Conservation (phyloP, 64 coral and sea anemone genomes). For the Actinia tenebrosa region DNA sequence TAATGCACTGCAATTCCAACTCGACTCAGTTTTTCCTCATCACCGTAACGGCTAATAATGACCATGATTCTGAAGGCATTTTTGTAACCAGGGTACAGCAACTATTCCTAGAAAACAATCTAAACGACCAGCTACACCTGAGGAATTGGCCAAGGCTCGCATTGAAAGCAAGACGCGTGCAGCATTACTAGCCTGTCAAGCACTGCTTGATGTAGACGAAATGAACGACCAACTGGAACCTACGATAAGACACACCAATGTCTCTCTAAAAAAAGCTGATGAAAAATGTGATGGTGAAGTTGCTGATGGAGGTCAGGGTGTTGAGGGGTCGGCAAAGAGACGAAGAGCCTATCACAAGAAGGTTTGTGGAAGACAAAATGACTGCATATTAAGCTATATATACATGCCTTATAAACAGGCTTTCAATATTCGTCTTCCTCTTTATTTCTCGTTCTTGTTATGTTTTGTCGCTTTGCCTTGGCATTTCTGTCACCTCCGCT, state of each 20-base stretch:
- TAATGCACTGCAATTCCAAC: too few relatives aligned
- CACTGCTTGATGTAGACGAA: slow-evolving; percentile 23
- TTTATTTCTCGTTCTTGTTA: too few relatives aligned
- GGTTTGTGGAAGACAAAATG: not conserved
- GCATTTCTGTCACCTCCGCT: too few relatives aligned
- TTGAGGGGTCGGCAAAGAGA: slow-evolving; percentile 33
- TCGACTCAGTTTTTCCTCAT: too few relatives aligned
- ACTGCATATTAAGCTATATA: too few relatives aligned
- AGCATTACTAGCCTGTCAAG: slow-evolving; percentile 34
- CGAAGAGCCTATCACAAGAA: slow-evolving; percentile 45
- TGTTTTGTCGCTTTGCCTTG: too few relatives aligned
- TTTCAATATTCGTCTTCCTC: too few relatives aligned
- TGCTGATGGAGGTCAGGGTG: slow-evolving; percentile 30
- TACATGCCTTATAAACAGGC: too few relatives aligned
- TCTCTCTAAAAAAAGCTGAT: not conserved
- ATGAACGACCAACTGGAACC: slow-evolving; percentile 32
- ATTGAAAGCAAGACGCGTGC: slow-evolving; percentile 14
- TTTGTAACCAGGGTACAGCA: not conserved
- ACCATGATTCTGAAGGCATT: not conserved
- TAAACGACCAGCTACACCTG: not conserved
- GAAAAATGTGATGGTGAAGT: slow-evolving; percentile 38
- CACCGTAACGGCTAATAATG: too few relatives aligned
- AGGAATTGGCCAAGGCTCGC: not conserved
- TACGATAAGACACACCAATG: not conserved
- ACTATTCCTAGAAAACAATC: not conserved